Evolutionary conservation across 2,888 invertebrate species (phyloP), one percentile per base, ranked within the genome.

Genomic region (Lochmaea crataegi): DNA sequence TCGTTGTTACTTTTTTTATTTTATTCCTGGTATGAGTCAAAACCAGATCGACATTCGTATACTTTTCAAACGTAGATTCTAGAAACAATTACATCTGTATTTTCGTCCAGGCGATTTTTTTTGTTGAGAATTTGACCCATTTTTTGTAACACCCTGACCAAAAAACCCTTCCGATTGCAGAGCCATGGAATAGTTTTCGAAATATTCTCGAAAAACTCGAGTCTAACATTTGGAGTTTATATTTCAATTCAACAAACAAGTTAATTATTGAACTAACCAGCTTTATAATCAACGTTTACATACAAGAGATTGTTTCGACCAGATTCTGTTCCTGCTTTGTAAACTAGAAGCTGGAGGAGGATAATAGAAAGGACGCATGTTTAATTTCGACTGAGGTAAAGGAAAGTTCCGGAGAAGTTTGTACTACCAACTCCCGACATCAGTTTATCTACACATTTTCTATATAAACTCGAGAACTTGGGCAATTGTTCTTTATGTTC

Each of bases 401-500:
- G 56, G 69, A 64, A 70, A 70, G 69, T 64, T 70, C 16, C 4
- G 51, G 32, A 63, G 22, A 56, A 69, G 69, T 69, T 68, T 26
- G 68, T n/a, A 38, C 42, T 41, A 51, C 48, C 68, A 22, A 45
- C 65, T 61, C 42, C n/a, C 26, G 60, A 53, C 48, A 32, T 63
- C 64, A 57, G 69, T 70, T 70, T 70, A 70, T 70, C 69, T 53
- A 64, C 16, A 56, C 38, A 64, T 70, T 64, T 64, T 42, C 64
- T 56, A 42, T 51, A 10, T 18, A 38, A 70, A 70, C 64, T 57
- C 57, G 69, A 51, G n/a, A 69, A 69, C 64, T 69, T 64, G 69
- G 56, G 51, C 64, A 60, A 69, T 64, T 69, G 69, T 69, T 68
- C 69, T 69, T 56, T 64, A 64, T 42, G 57, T 56, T 38, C 63